phyloP scores from a whole-genome alignment of 2,113 vertebrate genomes.

The Propithecus coquereli region DNA sequence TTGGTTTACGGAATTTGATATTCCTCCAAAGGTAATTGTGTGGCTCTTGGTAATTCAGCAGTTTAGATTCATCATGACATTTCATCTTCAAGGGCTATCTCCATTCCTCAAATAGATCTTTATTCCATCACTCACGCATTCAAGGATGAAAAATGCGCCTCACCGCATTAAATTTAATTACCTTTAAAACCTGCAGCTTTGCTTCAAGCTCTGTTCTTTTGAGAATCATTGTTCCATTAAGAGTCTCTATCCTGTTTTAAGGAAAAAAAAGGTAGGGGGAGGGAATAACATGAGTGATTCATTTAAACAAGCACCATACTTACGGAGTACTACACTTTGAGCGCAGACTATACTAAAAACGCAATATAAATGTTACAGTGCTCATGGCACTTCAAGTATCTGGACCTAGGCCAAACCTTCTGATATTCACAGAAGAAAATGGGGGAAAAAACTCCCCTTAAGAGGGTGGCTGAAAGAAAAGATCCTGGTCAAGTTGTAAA shows the following conservation, averaged over 20 bases:
- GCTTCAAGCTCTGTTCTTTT: slow-evolving; percentile 92
- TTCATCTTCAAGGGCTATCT: slow-evolving; percentile 60
- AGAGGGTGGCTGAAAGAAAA: background rate
- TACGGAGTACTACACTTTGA: background rate
- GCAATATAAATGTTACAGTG: background rate
- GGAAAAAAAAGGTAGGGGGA: background rate
- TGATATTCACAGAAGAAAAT: background rate
- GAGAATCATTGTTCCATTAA: slow-evolving; percentile 86
- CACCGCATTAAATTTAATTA: slow-evolving; percentile 68
- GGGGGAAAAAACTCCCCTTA: background rate
- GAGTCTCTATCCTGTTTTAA: slow-evolving; percentile 88
- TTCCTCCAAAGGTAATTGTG: slow-evolving; percentile 47
- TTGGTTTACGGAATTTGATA: background rate
- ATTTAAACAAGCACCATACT: slow-evolving; percentile 38
- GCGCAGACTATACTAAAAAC: background rate
- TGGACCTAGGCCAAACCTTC: slow-evolving; percentile 15
- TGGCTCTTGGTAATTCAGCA: slow-evolving; percentile 59
- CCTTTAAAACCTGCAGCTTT: slow-evolving; percentile 90
- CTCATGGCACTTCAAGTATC: background rate
- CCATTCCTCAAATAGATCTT: slow-evolving; percentile 50
- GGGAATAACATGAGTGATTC: background rate
- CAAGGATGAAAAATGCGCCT: slow-evolving; percentile 50
- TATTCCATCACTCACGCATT: slow-evolving; percentile 54
- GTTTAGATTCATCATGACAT: slow-evolving; percentile 46
- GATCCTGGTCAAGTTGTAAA: background rate